These are phyloP conservation scores for Mythimna lalbum DNA, from an alignment of 2,888 invertebrate genomes.

Conservation along the genomic window DNA sequence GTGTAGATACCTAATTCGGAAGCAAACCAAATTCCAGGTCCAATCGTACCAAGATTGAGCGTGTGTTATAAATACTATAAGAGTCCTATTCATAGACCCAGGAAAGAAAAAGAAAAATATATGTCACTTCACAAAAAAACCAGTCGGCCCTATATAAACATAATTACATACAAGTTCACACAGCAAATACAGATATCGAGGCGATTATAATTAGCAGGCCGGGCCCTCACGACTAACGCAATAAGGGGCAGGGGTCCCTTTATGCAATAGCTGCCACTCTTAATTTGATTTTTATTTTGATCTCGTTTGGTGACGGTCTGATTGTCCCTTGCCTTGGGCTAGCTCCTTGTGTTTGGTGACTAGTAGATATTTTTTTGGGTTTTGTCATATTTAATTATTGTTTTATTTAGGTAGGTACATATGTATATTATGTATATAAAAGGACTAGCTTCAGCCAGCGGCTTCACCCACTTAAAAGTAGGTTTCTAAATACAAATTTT, in stretches of 20 bases:
- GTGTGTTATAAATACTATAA: too few species aligned
- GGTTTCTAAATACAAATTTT: too few species aligned
- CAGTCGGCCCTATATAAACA: constrained; percentile 5
- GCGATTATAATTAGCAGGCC: constrained; percentile 76
- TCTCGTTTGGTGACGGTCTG: constrained; percentile 80
- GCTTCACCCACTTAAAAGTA: too few species aligned
- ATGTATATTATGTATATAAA: too few species aligned
- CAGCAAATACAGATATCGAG: constrained; percentile 67
- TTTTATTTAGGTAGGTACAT: background rate
- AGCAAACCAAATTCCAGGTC: too few species aligned
- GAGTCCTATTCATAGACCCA: too few species aligned
- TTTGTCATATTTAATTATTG: constrained; percentile 45
- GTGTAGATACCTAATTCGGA: too few species aligned
- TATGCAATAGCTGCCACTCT: constrained; percentile 74
- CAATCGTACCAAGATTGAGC: too few species aligned
- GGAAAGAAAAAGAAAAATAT: background rate
- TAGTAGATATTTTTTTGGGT: constrained; percentile 51
- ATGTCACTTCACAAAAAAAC: background rate
- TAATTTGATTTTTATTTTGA: constrained; percentile 88
- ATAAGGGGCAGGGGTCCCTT: constrained; percentile 71
- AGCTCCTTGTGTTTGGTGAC: constrained; percentile 59
- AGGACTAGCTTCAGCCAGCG: too few species aligned
- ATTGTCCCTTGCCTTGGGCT: constrained; percentile 74
- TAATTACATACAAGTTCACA: constrained; percentile 50
- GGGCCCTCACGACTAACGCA: constrained; percentile 63